phyloP scores from a whole-genome alignment of 2,113 vertebrate genomes.

The Triplophysa siluroides region DNA sequence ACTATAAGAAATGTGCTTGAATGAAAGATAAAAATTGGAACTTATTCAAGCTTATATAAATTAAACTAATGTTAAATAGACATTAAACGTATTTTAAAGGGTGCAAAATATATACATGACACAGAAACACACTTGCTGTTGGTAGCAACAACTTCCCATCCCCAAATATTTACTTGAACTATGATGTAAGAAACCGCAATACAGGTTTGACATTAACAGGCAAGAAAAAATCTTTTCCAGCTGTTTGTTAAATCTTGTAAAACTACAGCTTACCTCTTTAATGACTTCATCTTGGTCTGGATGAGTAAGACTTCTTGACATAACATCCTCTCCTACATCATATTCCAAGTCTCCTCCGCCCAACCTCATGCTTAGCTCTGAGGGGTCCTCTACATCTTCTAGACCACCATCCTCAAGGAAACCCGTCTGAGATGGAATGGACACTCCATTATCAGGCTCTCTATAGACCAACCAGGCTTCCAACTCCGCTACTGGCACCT shows the following conservation, averaged over 20 bases:
- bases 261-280: constrained; percentile 76
- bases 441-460: constrained; percentile 79
- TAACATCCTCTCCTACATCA: constrained; percentile 67
- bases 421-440: constrained; percentile 67
- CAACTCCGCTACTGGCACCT: constrained; percentile 83
- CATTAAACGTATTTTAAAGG: too few species aligned
- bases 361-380: constrained; percentile 42
- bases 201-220: background rate
- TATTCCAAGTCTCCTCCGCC: constrained; percentile 72
- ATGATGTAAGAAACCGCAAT: constrained; percentile 1
- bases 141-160: background rate
- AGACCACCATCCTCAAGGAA: constrained; percentile 78
- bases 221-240: background rate
- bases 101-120: too few species aligned
- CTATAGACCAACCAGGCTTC: constrained; percentile 90
- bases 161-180: background rate
- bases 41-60: too few species aligned
- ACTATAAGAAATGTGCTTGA: too few species aligned
- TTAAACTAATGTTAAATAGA: too few species aligned
- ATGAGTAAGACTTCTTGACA: constrained; percentile 62
- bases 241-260: background rate
- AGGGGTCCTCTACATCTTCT: constrained; percentile 33
- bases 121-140: background rate
- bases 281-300: constrained; percentile 67
- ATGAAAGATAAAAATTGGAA: too few species aligned